phyloP scores from a whole-genome alignment of 2,797 vertebrate genomes.

The Trichosurus vulpecula region DNA sequence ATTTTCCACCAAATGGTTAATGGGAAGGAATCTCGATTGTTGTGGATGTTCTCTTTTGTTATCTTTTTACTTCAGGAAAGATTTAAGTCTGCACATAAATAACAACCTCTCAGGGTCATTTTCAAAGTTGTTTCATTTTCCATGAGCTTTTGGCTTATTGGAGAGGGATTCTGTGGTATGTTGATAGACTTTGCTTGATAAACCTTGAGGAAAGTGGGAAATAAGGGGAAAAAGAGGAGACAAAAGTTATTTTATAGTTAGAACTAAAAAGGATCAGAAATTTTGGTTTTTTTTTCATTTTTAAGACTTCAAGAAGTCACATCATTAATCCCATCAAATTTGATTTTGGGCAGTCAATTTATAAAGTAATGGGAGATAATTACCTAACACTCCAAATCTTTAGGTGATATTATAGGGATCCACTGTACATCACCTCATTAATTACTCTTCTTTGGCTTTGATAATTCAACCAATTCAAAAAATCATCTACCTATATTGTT shows the following conservation, averaged over 20 bases:
- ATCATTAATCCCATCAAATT: background rate
- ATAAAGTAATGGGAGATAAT: background rate
- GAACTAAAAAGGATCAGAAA: background rate
- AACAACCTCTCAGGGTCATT: background rate
- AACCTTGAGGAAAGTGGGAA: background rate
- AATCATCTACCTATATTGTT: background rate
- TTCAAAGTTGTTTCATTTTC: conserved; percentile 25
- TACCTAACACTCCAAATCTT: background rate
- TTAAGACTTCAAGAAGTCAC: background rate
- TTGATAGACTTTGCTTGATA: background rate
- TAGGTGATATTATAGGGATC: background rate
- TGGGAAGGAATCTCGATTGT: background rate
- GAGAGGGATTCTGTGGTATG: background rate
- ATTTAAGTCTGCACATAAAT: conserved; percentile 9
- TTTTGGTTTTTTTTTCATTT: background rate
- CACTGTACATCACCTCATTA: background rate
- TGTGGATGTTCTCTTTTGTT: background rate
- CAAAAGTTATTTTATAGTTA: background rate
- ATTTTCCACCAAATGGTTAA: conserved; percentile 22
- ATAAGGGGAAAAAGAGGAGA: background rate
- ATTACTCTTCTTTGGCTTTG: background rate
- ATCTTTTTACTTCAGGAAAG: background rate
- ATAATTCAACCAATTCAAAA: background rate
- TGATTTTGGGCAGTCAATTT: background rate
- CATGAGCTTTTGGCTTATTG: background rate